phyloP scores from a whole-genome alignment of 1,140 invertebrate species.

The Diachasmimorpha longicaudata region DNA sequence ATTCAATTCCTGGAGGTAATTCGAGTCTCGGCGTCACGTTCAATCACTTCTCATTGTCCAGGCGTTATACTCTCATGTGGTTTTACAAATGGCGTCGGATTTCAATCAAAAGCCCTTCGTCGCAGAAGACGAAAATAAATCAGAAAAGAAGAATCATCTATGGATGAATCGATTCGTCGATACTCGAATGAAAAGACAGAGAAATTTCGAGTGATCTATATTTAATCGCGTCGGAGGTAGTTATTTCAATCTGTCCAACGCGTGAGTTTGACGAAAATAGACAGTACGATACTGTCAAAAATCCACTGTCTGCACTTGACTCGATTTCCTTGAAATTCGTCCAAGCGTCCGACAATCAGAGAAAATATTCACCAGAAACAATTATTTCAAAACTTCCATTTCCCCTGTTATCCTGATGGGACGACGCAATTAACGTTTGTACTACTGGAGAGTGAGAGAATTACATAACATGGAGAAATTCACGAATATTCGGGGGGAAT shows the following conservation, averaged over 20 bases:
- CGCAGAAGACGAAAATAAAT: too few species aligned
- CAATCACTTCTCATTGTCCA: conserved; percentile 34
- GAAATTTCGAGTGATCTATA: conserved; percentile 6
- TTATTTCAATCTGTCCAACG: neutral
- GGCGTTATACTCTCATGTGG: neutral
- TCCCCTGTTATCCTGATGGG: neutral
- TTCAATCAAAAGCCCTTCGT: too few species aligned
- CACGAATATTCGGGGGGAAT: too few species aligned
- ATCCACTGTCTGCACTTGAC: neutral
- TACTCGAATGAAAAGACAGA: neutral
- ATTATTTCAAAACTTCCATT: neutral
- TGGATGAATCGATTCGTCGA: neutral
- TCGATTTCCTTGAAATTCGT: neutral
- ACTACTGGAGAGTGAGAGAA: neutral
- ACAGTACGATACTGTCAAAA: neutral
- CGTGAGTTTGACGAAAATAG: neutral
- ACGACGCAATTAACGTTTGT: neutral
- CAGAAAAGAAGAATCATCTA: neutral
- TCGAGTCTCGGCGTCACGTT: conserved; percentile 32
- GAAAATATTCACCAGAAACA: neutral
- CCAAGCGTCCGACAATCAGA: neutral
- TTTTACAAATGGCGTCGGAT: too few species aligned
- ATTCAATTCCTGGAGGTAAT: neutral
- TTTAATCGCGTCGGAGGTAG: conserved; percentile 10
- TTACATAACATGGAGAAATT: too few species aligned